Evolutionary conservation across 2,113 vertebrate species (phyloP), one percentile per base, ranked within the genome.

Genomic region (Hippolais icterina): DNA sequence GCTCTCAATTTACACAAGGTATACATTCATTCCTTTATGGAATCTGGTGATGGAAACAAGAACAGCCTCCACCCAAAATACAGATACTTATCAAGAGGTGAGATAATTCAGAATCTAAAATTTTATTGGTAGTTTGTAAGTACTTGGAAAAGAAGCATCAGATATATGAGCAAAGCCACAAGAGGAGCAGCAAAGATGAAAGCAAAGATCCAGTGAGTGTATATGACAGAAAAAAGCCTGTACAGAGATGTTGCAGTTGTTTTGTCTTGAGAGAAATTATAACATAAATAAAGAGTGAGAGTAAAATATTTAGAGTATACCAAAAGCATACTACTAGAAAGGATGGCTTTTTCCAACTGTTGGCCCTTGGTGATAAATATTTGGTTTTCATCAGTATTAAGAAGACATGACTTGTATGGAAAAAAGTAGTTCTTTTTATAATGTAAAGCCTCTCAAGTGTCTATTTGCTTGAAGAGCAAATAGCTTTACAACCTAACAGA

Each of bases 381-480:
- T 89, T 80, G 14, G 3, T 75, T 94, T 83, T 60, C 47, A 84
- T 81, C 15, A 16, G 12, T 78, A 24, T 84, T 87, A 71, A 28
- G 33, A 63, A 70, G 70, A 60, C 14, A 47, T 56, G 10, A 61
- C 9, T 75, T 92, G 33, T 83, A 72, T 0, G 3, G 25, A 6
- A 47, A 83, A 80, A 54, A 69, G 1, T 3, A 14, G 29, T 56
- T 47, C 17, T 88, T 86, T 78, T 74, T 81, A 39, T 81, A 52
- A 24, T 33, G 27, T 57, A 76, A 89, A 87, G 1, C 20, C 37
- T 95, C 69, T 89, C 49, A 71, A 53, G 37, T 69, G 23, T 79
- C 49, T 75, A 69, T 92, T 84, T 92, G 16, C 22, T 89, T 94
- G 77, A 86, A 84, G 33, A 90, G 41, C 22, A 94, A 89, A 84